Evolutionary conservation across 2,797 vertebrate genomes (phyloP), one percentile per base, ranked within the genome.

Genomic region (Uromys caudimaculatus): DNA sequence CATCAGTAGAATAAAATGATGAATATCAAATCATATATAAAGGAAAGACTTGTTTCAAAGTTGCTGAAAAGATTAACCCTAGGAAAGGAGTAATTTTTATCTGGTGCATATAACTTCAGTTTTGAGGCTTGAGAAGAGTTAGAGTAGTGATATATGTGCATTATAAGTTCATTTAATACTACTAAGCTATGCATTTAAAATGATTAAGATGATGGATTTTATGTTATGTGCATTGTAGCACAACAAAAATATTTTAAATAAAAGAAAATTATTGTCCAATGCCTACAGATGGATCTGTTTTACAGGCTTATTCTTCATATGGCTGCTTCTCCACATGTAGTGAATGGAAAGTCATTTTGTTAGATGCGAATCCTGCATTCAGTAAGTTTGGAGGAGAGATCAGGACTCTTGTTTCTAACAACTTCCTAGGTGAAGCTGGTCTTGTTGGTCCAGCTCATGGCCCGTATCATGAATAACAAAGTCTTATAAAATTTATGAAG

Each of bases 401-500:
- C 32, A 93, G 88, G 62, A 77, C 35, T 93, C 69, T 54, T 60
- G 78, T 88, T 91, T 90, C 87, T 94, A 92, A 71, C 73, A 96
- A 91, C 19, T 71, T 95, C 16, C 76, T 58, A 81, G 95, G 50
- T 81, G 13, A 94, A 95, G 21, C 29, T 87, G 2, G 35, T 41
- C 27, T 6, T 77, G 2, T 47, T 91, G 64, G 16, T 94, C 73
- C 91, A 69, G 44, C 56, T 47, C 44, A 56, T 60, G 44, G 38
- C 35, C 81, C 38, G 58, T 47, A 94, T 50, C 82, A 89, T 94
- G 38, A 94, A 29, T 81, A 75, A 81, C 38, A 91, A 79, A 8
- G 9, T 77, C 96, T 96, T 93, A 91, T 90, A 93, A 97, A 78
- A 90, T 82, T 13, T 76, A 29, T 76, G 6, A 83, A 93, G 19